Evolutionary conservation across 1,140 invertebrate species (phyloP).

Genomic region (Aphidius gifuensis): DNA sequence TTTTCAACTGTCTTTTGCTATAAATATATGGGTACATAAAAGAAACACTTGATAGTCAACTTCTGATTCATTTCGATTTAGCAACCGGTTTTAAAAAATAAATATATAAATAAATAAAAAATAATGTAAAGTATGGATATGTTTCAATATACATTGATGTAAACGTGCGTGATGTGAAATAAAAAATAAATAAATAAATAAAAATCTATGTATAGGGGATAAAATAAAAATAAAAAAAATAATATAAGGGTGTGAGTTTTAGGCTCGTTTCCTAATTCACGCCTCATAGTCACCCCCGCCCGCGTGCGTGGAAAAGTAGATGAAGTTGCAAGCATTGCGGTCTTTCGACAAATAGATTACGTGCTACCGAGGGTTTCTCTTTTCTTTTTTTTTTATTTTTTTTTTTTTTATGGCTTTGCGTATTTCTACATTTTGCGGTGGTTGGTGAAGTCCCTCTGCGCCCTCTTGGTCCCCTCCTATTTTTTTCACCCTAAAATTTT

Average conservation of each 20-base stretch:
- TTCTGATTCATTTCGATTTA: not conserved
- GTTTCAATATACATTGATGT: not conserved
- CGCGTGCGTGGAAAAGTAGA: slow-evolving; percentile 24
- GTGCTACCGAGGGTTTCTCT: slow-evolving; percentile 42
- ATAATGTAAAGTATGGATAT: not conserved
- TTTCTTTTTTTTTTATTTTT: slow-evolving; percentile 18
- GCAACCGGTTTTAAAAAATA: not conserved
- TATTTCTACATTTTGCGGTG: slow-evolving; percentile 21
- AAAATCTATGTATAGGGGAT: too few relatives aligned
- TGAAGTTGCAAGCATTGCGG: slow-evolving; percentile 42
- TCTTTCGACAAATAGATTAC: slow-evolving; percentile 56
- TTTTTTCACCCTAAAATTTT: not conserved
- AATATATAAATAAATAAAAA: not conserved
- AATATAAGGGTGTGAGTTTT: too few relatives aligned
- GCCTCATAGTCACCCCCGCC: slow-evolving; percentile 18
- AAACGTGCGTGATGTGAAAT: not conserved
- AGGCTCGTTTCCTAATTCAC: slow-evolving; percentile 21
- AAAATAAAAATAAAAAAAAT: too few relatives aligned
- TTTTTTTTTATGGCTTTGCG: slow-evolving; percentile 32
- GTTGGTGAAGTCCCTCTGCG: not conserved
- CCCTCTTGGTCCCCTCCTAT: not conserved
- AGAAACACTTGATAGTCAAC: not conserved
- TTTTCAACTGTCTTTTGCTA: not conserved
- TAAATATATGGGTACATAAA: not conserved
- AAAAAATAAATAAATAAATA: not conserved